These are phyloP conservation scores for Leuciscus idus DNA, from an alignment of 2,113 vertebrate genomes.

Conservation along the genomic window DNA sequence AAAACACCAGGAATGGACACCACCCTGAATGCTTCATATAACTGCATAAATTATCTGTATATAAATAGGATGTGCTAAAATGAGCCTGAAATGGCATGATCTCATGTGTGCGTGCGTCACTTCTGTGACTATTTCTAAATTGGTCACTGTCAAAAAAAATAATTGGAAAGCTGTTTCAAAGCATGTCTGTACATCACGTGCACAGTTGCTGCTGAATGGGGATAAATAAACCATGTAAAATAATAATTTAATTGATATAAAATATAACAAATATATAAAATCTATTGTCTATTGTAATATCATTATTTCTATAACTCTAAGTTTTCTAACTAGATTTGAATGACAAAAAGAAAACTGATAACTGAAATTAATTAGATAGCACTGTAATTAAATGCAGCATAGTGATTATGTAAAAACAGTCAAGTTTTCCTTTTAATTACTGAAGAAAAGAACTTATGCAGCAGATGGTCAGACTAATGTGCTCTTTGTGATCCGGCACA, in stretches of 20 bases:
- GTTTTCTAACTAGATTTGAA: background rate
- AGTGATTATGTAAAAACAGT: background rate
- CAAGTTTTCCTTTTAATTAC: slow-evolving; percentile 9
- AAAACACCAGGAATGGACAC: slow-evolving; percentile 52
- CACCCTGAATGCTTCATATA: background rate
- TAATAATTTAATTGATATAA: background rate
- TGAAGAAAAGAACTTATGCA: background rate
- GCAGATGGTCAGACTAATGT: slow-evolving; percentile 29
- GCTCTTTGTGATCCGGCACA: slow-evolving; percentile 15
- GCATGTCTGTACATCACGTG: background rate
- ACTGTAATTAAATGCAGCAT: background rate
- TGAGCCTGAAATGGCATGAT: background rate
- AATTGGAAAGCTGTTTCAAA: background rate
- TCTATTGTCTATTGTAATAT: background rate
- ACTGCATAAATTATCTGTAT: background rate
- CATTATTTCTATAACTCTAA: background rate
- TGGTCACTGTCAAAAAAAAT: background rate
- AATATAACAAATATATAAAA: background rate
- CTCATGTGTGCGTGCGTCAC: background rate
- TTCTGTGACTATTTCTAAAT: background rate
- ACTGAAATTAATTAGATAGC: too few species aligned
- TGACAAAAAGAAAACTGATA: background rate
- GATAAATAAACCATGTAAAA: background rate
- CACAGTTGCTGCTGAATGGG: background rate
- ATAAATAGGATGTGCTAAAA: slow-evolving; percentile 3